Percentiles rank a stretch among this genome's conserved stretches.
phyloP scores from a whole-genome alignment of 2,888 invertebrate species.

The Lepidocyrtinus sp. region DNA sequence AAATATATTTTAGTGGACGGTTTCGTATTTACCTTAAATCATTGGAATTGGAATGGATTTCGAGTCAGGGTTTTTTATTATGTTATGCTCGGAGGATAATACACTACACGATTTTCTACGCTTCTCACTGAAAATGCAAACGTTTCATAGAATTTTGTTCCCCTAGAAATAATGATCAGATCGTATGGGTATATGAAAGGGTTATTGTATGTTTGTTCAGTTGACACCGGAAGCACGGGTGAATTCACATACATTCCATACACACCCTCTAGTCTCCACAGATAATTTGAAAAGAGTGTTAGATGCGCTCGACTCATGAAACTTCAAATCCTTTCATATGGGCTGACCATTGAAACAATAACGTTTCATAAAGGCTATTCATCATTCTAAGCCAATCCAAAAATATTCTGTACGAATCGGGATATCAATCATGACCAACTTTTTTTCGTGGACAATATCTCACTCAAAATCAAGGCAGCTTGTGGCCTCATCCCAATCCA shows the following conservation, averaged over 20 bases:
- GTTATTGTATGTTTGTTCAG: constrained; percentile 38
- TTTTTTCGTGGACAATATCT: constrained; percentile 1
- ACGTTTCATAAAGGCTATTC: background rate
- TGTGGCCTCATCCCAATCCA: constrained; percentile 5
- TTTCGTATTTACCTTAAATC: no score
- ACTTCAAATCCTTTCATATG: constrained; percentile 7
- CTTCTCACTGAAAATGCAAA: background rate
- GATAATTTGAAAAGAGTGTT: background rate
- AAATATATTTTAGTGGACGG: no score
- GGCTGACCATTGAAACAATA: constrained; percentile 44
- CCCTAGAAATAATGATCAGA: constrained; percentile 11
- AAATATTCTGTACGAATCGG: constrained; percentile 23
- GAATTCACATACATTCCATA: constrained; percentile 50
- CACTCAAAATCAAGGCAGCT: background rate
- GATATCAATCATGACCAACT: constrained; percentile 5
- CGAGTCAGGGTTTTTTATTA: no score
- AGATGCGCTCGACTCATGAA: background rate
- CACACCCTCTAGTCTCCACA: background rate
- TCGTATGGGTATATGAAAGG: background rate
- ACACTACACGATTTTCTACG: no score
- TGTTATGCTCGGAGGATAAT: no score
- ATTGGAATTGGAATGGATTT: no score
- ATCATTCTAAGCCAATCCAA: constrained; percentile 23
- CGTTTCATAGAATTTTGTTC: background rate
- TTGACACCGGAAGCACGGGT: constrained; percentile 58